Percentiles rank a stretch among this genome's conserved stretches.
Conservation (phyloP, 2,797 vertebrate genomes). For the Halcyon leucocephala region DNA sequence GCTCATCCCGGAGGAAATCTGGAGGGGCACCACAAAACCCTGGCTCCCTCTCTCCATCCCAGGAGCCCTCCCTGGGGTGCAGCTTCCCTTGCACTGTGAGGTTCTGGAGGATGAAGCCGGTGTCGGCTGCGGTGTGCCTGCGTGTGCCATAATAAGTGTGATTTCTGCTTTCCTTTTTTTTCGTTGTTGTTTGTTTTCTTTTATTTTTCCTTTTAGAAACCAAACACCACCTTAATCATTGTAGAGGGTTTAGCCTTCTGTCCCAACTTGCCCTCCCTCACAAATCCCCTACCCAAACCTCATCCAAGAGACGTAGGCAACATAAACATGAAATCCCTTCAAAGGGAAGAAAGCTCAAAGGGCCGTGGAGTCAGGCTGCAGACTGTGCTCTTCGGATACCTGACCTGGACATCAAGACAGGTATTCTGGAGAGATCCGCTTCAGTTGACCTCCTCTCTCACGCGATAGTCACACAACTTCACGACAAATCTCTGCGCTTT, state of each 20-base stretch:
- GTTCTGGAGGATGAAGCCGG: not conserved
- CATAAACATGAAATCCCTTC: constrained; percentile 50
- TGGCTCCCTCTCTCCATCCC: not conserved
- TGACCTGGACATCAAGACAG: constrained; percentile 87
- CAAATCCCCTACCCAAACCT: constrained; percentile 76
- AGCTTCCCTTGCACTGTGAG: not conserved
- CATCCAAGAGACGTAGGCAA: constrained; percentile 73
- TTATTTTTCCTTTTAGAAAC: constrained; percentile 83
- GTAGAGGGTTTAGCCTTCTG: constrained; percentile 87
- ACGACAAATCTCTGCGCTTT: not conserved
- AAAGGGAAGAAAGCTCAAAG: constrained; percentile 57
- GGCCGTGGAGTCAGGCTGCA: constrained; percentile 30
- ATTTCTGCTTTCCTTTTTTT: not conserved
- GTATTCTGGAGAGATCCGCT: constrained; percentile 77
- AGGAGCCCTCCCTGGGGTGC: not conserved
- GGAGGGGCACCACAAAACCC: not conserved
- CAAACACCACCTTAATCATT: constrained; percentile 76
- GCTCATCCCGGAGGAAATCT: not conserved
- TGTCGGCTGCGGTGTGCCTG: not conserved
- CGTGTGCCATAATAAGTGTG: constrained; percentile 37
- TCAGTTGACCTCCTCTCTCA: not conserved
- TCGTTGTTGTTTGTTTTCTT: not conserved
- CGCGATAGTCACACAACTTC: not conserved
- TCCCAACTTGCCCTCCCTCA: constrained; percentile 88
- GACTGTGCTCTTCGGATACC: constrained; percentile 79